Conservation (phyloP, 2,888 invertebrate genomes). For the Andrena minutula region DNA sequence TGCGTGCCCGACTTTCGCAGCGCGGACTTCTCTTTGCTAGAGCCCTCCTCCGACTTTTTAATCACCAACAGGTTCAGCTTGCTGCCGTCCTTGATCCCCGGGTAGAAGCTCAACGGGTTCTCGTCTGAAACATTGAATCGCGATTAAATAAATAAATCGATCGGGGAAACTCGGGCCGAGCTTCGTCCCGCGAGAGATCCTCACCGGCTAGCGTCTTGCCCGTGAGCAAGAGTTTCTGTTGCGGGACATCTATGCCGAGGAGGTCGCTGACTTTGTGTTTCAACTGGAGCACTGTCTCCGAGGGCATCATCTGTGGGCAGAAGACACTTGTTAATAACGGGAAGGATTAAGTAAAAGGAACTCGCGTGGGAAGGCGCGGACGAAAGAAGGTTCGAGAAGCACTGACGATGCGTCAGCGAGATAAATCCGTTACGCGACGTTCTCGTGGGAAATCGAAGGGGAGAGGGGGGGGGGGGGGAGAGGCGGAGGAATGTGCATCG, state of each 20-base stretch:
- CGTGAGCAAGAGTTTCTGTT: slow-evolving; percentile 90
- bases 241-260: slow-evolving; percentile 89
- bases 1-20: slow-evolving; percentile 78
- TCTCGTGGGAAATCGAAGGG: background rate
- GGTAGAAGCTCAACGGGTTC: slow-evolving; percentile 89
- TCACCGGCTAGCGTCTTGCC: slow-evolving; percentile 89
- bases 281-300: slow-evolving; percentile 88
- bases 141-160: background rate
- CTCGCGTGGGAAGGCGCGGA: background rate
- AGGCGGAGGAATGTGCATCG: background rate
- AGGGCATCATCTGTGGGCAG: slow-evolving; percentile 79
- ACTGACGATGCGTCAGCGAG: background rate
- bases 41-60: slow-evolving; percentile 83
- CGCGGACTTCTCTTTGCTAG: slow-evolving; percentile 71
- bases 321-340: slow-evolving; percentile 1
- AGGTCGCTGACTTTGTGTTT: slow-evolving; percentile 89
- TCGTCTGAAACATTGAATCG: slow-evolving; percentile 86
- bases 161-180: background rate
- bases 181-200: too few relatives aligned
- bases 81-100: slow-evolving; percentile 90
- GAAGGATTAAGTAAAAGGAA: background rate
- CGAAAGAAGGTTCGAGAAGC: background rate
- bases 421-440: background rate
- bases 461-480: background rate
- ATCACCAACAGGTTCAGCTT: slow-evolving; percentile 91